These are phyloP conservation scores for Channa maculata DNA, from an alignment of 2,113 vertebrate species.

Conservation along the genomic window DNA sequence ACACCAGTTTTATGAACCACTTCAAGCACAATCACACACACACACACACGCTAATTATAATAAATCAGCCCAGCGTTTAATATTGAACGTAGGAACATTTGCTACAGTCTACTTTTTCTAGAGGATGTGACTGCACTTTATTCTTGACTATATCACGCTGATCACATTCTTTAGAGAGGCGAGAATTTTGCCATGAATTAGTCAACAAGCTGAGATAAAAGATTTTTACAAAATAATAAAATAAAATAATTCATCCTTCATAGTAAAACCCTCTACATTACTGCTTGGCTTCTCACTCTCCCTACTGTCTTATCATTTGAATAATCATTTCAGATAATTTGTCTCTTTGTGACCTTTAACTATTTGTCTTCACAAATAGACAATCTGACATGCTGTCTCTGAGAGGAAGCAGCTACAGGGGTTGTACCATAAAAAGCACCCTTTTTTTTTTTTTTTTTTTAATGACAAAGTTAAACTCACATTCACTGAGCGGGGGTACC, in stretches of 20 bases:
- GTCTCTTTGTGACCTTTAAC: slow-evolving; percentile 21
- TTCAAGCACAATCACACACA: background rate
- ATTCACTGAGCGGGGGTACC: too few relatives aligned
- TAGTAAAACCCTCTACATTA: slow-evolving; percentile 28
- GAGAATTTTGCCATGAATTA: too few relatives aligned
- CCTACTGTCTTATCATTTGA: background rate
- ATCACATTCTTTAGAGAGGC: slow-evolving; percentile 13
- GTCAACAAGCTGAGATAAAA: too few relatives aligned
- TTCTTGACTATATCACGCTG: background rate
- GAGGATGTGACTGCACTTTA: background rate
- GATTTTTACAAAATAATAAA: too few relatives aligned
- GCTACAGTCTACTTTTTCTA: too few relatives aligned
- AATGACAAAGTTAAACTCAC: too few relatives aligned
- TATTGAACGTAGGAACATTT: background rate
- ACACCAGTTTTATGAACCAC: background rate
- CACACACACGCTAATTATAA: background rate
- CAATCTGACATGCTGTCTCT: slow-evolving; percentile 19
- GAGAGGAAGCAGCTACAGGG: slow-evolving; percentile 40
- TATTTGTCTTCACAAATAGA: slow-evolving; percentile 45
- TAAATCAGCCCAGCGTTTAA: background rate
- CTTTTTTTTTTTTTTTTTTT: too few relatives aligned
- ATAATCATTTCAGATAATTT: slow-evolving; percentile 35
- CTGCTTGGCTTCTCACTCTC: background rate
- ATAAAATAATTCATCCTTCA: slow-evolving; percentile 40
- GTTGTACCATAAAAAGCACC: too few relatives aligned